phyloP scores from a whole-genome alignment of 2,888 invertebrate species.

The Meta bourneti region DNA sequence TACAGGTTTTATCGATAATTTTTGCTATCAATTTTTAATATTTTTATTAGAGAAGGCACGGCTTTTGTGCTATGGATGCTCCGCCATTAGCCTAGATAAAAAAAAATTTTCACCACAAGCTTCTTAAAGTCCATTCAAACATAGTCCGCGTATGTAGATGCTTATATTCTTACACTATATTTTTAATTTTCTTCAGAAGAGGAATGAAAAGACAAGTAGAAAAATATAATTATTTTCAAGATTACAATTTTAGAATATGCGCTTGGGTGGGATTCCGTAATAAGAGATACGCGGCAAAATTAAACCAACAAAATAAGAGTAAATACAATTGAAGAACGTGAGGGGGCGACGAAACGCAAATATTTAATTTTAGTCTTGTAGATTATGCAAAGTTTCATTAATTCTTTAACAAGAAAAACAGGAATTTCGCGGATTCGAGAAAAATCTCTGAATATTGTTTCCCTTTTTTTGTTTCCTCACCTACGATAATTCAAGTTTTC shows the following conservation, averaged over 20 bases:
- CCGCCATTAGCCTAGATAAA: too few species aligned
- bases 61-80: too few species aligned
- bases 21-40: too few species aligned
- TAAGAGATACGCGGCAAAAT: background rate
- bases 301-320: background rate
- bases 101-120: too few species aligned
- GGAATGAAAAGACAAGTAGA: background rate
- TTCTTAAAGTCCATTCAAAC: too few species aligned
- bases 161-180: background rate
- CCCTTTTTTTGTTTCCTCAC: background rate
- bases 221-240: background rate
- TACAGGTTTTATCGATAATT: too few species aligned
- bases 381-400: constrained; percentile 38
- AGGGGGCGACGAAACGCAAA: background rate
- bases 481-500: background rate
- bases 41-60: too few species aligned
- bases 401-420: constrained; percentile 4
- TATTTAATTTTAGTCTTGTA: constrained; percentile 27
- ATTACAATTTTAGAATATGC: background rate
- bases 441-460: constrained; percentile 2
- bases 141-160: too few species aligned
- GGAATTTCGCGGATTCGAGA: background rate
- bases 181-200: background rate
- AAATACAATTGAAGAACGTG: background rate
- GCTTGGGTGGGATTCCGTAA: background rate